A percentile compares a stretch with the other conserved stretches of the same genome.
Conservation (phyloP, 2,113 vertebrate genomes). For the Dromiciops gliroides region DNA sequence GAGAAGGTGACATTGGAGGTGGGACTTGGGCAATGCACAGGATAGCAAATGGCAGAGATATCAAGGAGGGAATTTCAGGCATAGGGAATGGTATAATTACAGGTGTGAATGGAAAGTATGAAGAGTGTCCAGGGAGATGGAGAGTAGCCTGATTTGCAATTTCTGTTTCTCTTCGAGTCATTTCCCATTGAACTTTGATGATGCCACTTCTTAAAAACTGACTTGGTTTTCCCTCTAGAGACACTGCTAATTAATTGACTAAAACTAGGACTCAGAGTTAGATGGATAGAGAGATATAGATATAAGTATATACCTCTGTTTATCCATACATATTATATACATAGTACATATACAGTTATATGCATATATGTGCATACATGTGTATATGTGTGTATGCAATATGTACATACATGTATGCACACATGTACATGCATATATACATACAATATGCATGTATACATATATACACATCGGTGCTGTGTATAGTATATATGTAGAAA, state of each 20-base stretch:
- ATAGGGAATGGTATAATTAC: background rate
- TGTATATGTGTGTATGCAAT: too few species aligned
- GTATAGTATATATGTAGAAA: too few species aligned
- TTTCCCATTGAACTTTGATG: background rate
- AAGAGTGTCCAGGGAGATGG: background rate
- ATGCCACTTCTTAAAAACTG: background rate
- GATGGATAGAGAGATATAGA: background rate
- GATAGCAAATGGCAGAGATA: background rate
- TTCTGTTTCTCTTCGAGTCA: background rate
- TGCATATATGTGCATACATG: too few species aligned
- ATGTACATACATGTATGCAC: too few species aligned
- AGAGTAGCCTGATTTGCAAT: background rate
- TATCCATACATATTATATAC: too few species aligned
- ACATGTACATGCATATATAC: too few species aligned
- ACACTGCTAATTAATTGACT: background rate
- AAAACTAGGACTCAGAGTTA: too few species aligned
- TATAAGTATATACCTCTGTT: too few species aligned
- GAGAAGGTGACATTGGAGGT: background rate
- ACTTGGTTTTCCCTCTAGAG: background rate
- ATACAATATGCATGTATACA: too few species aligned
- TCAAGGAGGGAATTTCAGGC: background rate
- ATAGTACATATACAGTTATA: too few species aligned
- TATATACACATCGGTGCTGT: too few species aligned
- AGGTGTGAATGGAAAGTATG: background rate
- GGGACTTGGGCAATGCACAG: background rate